Percentiles rank a stretch among this genome's conserved stretches.
Evolutionary conservation across 2,797 vertebrate species (phyloP).

Genomic region (Peromyscus nudipes): DNA sequence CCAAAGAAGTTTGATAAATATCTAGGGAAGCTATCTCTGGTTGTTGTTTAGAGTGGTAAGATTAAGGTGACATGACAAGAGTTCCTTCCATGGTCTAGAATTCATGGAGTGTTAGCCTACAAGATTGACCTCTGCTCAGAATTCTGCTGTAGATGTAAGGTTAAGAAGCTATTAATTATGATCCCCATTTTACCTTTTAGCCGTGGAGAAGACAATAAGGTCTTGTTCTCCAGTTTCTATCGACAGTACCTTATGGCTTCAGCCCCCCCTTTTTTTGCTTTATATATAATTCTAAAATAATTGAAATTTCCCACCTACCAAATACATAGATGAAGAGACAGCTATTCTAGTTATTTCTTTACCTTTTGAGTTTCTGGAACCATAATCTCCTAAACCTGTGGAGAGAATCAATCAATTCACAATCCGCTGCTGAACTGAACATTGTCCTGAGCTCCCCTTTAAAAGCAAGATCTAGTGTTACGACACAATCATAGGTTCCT

Average conservation of each 20-base stretch:
- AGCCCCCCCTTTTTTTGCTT: background rate
- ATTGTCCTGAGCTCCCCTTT: background rate
- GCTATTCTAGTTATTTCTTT: background rate
- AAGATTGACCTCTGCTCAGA: background rate
- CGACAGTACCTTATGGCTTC: background rate
- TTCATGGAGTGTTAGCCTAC: background rate
- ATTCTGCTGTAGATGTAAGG: rapidly evolving
- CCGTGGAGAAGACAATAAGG: background rate
- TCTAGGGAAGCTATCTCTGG: background rate
- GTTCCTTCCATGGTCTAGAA: background rate
- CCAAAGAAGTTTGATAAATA: too few relatives aligned
- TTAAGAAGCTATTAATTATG: too few relatives aligned
- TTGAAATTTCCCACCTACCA: background rate
- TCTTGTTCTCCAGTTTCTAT: background rate
- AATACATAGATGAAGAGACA: background rate
- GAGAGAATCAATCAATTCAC: background rate
- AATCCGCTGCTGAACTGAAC: too few relatives aligned
- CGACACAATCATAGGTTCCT: too few relatives aligned
- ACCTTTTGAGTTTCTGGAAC: background rate
- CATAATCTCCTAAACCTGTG: background rate
- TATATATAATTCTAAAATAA: background rate
- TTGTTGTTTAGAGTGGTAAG: background rate
- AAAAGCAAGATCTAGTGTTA: background rate
- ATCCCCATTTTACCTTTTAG: background rate
- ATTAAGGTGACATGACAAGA: background rate